A percentile compares a stretch with the other conserved stretches of the same genome.
These are phyloP conservation scores for Noctua fimbriata DNA, from an alignment of 2,888 invertebrate genomes.

Conservation along the genomic window DNA sequence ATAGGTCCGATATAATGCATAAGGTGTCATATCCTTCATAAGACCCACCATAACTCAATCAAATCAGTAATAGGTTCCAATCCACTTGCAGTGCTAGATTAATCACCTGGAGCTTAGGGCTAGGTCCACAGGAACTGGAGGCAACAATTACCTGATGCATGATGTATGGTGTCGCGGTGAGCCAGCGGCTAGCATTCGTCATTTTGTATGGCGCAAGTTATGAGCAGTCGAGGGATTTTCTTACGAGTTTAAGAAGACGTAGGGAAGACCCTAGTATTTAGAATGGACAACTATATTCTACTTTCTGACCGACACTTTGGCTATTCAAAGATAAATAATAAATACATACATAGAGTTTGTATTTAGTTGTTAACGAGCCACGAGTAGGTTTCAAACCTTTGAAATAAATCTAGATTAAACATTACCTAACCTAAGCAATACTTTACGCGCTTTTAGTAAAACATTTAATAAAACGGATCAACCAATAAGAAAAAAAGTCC, in stretches of 20 bases:
- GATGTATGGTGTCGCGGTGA: conserved; percentile 76
- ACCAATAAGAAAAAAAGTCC: too few species aligned
- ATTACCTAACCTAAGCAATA: too few species aligned
- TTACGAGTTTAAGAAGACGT: not conserved
- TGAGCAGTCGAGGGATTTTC: not conserved
- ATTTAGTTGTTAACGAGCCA: too few species aligned
- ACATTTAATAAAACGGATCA: too few species aligned
- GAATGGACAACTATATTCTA: too few species aligned
- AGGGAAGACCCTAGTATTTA: too few species aligned
- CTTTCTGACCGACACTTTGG: too few species aligned
- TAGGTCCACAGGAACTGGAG: conserved; percentile 65
- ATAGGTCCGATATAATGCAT: not conserved
- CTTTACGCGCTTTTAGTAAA: too few species aligned
- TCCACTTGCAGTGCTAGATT: conserved; percentile 63
- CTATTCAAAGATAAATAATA: too few species aligned
- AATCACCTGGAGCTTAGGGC: conserved; percentile 71
- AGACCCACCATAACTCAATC: conserved; percentile 56
- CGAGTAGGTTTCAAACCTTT: too few species aligned
- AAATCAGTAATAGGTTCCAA: conserved; percentile 64
- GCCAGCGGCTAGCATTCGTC: conserved; percentile 74
- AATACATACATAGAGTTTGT: too few species aligned
- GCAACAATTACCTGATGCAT: conserved; percentile 80
- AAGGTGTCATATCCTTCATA: not conserved
- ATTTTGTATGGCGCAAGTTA: conserved; percentile 51
- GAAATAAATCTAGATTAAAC: too few species aligned